Evolutionary conservation across 2,797 vertebrate species (phyloP).

Genomic region (Aselliscus stoliczkanus): DNA sequence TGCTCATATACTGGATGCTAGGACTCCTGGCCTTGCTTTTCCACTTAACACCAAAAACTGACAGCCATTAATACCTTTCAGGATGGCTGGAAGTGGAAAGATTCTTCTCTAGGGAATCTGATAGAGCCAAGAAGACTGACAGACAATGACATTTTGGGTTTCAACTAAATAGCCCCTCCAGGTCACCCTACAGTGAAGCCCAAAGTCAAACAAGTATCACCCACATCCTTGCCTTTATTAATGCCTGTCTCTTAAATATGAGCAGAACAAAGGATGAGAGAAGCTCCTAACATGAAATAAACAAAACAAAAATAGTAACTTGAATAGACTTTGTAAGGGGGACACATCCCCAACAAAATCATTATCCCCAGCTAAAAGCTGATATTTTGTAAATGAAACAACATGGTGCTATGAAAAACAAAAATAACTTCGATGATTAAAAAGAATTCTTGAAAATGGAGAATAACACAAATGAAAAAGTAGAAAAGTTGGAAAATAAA

Average conservation of each 20-base stretch:
- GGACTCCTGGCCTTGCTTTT: neutral
- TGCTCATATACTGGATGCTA: neutral
- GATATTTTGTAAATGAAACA: neutral
- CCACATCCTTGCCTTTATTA: neutral
- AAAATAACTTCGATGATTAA: neutral
- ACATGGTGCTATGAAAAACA: neutral
- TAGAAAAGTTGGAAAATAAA: neutral
- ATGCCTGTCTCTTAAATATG: neutral
- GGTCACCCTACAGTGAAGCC: neutral
- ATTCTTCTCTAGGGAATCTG: neutral
- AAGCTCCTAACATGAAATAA: neutral
- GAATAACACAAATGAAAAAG: neutral
- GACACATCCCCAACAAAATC: neutral
- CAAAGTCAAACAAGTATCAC: neutral
- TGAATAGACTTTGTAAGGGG: neutral
- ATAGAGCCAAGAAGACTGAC: neutral
- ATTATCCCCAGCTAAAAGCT: neutral
- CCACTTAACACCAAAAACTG: neutral
- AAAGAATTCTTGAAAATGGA: neutral
- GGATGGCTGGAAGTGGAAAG: neutral
- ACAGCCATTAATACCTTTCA: neutral
- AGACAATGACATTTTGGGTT: neutral
- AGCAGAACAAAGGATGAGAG: neutral
- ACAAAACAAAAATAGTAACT: neutral
- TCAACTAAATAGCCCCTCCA: neutral